Evolutionary conservation across 2,888 invertebrate genomes (phyloP).

Genomic region (Lithodes maja): DNA sequence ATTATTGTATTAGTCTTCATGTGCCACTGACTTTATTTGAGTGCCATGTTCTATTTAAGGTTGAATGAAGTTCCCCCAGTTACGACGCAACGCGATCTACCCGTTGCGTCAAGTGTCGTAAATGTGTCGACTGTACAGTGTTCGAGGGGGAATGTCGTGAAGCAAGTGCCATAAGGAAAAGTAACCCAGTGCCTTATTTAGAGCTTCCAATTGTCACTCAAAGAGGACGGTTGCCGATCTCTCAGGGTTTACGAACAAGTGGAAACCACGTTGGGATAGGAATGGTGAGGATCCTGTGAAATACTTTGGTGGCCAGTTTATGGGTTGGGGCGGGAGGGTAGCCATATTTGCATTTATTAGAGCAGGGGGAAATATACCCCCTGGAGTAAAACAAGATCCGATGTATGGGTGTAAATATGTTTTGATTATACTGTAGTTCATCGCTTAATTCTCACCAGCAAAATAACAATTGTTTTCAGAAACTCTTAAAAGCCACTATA

Average conservation of each 20-base stretch:
- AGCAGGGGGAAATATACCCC: not conserved
- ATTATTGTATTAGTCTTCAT: slow-evolving; percentile 30
- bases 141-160: not conserved
- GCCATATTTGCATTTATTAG: slow-evolving; percentile 10
- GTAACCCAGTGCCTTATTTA: slow-evolving; percentile 18
- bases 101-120: slow-evolving; percentile 24
- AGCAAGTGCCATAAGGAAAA: not conserved
- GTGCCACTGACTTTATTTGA: slow-evolving; percentile 26
- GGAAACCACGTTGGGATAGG: not conserved
- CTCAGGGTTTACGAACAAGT: slow-evolving; percentile 25
- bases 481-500: too few species aligned
- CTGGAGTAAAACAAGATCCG: too few species aligned
- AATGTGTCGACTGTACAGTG: slow-evolving; percentile 4
- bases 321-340: not conserved
- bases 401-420: not conserved
- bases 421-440: too few species aligned
- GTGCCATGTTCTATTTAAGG: slow-evolving; percentile 16
- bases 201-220: not conserved
- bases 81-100: not conserved
- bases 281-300: not conserved
- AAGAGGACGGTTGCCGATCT: slow-evolving; percentile 5
- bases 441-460: too few species aligned
- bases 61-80: not conserved
- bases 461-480: too few species aligned
- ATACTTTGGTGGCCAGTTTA: slow-evolving; percentile 15